Conservation (phyloP, 92 coral and sea anemone genomes). For the Virgularia gustaviana region DNA sequence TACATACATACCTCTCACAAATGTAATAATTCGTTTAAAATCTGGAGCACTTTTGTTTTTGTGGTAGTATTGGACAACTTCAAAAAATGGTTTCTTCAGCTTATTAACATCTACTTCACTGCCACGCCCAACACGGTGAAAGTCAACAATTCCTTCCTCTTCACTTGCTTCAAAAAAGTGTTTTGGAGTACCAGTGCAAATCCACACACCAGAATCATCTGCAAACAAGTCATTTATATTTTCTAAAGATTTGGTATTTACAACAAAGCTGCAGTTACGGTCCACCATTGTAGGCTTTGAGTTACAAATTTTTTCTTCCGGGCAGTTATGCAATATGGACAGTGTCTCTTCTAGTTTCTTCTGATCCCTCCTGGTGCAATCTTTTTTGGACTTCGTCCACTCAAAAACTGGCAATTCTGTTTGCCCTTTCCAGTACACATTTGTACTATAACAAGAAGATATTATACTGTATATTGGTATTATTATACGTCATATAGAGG, state of each 20-base stretch:
- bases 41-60: constrained; percentile 40
- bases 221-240: constrained; percentile 41
- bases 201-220: constrained; percentile 48
- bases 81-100: constrained; percentile 9
- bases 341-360: background rate
- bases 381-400: background rate
- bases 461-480: background rate
- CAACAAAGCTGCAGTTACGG: background rate
- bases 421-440: background rate
- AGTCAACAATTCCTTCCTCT: constrained; percentile 7
- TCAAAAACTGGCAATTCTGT: background rate
- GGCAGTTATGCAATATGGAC: too few species aligned
- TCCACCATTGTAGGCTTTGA: background rate
- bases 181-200: constrained; percentile 33
- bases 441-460: background rate
- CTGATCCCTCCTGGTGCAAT: background rate
- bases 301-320: background rate
- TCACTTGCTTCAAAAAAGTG: constrained; percentile 26
- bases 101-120: background rate
- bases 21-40: constrained; percentile 34
- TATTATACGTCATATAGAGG: too few species aligned
- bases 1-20: constrained; percentile 37
- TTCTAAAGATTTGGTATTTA: constrained; percentile 12
- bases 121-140: constrained; percentile 40
- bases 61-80: constrained; percentile 23